A percentile compares a stretch with the other conserved stretches of the same genome.
Evolutionary conservation across 2,888 invertebrate species (phyloP).

Genomic region (Sussaba pulchella): DNA sequence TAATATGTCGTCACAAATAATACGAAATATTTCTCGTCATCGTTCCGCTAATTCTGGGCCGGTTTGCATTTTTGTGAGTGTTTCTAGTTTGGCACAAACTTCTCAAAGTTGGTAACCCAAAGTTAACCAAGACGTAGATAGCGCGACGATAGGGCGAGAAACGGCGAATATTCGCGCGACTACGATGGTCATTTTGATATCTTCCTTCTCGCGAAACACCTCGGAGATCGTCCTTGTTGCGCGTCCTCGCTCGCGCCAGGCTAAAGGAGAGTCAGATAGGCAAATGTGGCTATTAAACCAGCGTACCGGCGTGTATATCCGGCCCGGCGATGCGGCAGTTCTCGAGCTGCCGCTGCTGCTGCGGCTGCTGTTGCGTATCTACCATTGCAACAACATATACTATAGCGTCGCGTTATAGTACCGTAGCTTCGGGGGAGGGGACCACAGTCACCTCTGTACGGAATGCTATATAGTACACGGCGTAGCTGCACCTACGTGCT

Average conservation of each 20-base stretch:
- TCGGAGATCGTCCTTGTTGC: slow-evolving; percentile 47
- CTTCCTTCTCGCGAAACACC: slow-evolving; percentile 23
- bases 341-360: slow-evolving; percentile 59
- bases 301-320: slow-evolving; percentile 71
- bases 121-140: slow-evolving; percentile 57
- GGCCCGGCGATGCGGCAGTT: slow-evolving; percentile 66
- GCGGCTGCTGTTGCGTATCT: slow-evolving; percentile 52
- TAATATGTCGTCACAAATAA: too few relatives aligned
- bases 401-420: background rate
- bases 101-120: slow-evolving; percentile 50
- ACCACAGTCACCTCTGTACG: slow-evolving; percentile 32
- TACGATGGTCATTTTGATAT: slow-evolving; percentile 63
- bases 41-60: background rate
- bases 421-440: background rate
- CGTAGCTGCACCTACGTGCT: slow-evolving; percentile 36
- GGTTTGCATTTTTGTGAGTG: slow-evolving; percentile 14
- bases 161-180: slow-evolving; percentile 53
- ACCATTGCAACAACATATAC: slow-evolving; percentile 58
- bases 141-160: slow-evolving; percentile 15
- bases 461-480: slow-evolving; percentile 28
- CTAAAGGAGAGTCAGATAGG: slow-evolving; percentile 70
- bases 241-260: slow-evolving; percentile 39
- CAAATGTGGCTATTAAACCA: slow-evolving; percentile 73
- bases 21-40: too few relatives aligned
- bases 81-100: slow-evolving; percentile 32